These are phyloP conservation scores for Zelleria hepariella DNA, from an alignment of 2,888 invertebrate genomes.

Conservation along the genomic window DNA sequence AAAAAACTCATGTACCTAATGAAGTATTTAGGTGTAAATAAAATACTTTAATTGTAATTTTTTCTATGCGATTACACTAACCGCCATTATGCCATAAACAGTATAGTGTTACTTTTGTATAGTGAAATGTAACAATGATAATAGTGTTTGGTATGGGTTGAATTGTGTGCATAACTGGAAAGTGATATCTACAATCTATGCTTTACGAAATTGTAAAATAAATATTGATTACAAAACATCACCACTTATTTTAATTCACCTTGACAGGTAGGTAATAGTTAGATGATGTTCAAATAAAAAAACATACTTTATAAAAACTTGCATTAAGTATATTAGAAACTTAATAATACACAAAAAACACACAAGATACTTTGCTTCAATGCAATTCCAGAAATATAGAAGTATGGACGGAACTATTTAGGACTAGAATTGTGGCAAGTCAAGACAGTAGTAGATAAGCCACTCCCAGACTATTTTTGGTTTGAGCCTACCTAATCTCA, in stretches of 20 bases:
- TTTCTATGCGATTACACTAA: slow-evolving; percentile 67
- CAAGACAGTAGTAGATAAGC: neutral
- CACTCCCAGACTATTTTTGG: neutral
- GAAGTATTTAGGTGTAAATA: slow-evolving; percentile 64
- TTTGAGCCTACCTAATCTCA: neutral
- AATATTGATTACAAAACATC: slow-evolving; percentile 54
- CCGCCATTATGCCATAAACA: slow-evolving; percentile 57
- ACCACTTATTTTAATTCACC: neutral
- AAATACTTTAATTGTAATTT: slow-evolving; percentile 62
- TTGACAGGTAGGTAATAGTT: neutral
- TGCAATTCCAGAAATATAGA: neutral
- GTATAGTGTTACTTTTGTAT: slow-evolving; percentile 57
- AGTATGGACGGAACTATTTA: slow-evolving; percentile 64
- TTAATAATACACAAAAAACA: slow-evolving; percentile 1
- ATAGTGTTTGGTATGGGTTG: slow-evolving; percentile 61
- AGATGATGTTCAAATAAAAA: neutral
- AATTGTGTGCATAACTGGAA: slow-evolving; percentile 68
- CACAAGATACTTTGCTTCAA: neutral
- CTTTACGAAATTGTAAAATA: slow-evolving; percentile 70
- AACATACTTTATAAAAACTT: neutral
- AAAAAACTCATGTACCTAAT: slow-evolving; percentile 69
- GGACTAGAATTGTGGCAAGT: slow-evolving; percentile 42
- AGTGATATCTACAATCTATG: slow-evolving; percentile 72
- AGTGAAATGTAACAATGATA: slow-evolving; percentile 46
- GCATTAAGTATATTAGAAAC: neutral